Conservation (phyloP, 2,888 invertebrate species). For the Gasteruption jaculator region DNA sequence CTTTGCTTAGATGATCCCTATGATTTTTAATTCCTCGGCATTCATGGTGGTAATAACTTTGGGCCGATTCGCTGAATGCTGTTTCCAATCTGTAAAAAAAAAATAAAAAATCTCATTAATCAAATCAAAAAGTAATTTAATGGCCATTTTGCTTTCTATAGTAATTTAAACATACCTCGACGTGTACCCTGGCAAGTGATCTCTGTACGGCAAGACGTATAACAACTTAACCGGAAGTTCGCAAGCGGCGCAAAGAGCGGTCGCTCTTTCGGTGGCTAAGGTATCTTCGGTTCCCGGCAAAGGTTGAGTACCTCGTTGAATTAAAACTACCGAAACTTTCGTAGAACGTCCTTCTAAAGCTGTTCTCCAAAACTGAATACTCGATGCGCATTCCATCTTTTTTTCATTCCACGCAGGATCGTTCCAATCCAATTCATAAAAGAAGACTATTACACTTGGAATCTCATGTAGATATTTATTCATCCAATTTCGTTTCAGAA, state of each 20-base stretch:
- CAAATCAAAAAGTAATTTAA: conserved; percentile 8
- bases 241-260: conserved; percentile 85
- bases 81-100: conserved; percentile 69
- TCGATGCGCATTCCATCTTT: conserved; percentile 87
- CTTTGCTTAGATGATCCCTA: conserved; percentile 85
- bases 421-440: conserved; percentile 97
- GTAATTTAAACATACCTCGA: conserved; percentile 51
- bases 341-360: conserved; percentile 70
- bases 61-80: conserved; percentile 90
- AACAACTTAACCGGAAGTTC: conserved; percentile 88
- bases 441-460: conserved; percentile 90
- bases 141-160: conserved; percentile 8
- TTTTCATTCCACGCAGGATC: conserved; percentile 92
- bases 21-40: conserved; percentile 83
- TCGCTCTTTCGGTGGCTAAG: conserved; percentile 84
- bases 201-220: conserved; percentile 87
- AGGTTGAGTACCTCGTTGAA: conserved; percentile 78
- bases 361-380: conserved; percentile 73
- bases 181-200: conserved; percentile 73
- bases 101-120: conserved; percentile 2
- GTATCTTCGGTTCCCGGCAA: conserved; percentile 77
- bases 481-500: conserved; percentile 93
- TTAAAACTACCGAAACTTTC: conserved; percentile 80
- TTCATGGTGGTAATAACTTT: conserved; percentile 88
- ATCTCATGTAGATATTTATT: conserved; percentile 84